Evolutionary conservation across 2,113 vertebrate species (phyloP).

Genomic region (Tragelaphus strepsiceros): DNA sequence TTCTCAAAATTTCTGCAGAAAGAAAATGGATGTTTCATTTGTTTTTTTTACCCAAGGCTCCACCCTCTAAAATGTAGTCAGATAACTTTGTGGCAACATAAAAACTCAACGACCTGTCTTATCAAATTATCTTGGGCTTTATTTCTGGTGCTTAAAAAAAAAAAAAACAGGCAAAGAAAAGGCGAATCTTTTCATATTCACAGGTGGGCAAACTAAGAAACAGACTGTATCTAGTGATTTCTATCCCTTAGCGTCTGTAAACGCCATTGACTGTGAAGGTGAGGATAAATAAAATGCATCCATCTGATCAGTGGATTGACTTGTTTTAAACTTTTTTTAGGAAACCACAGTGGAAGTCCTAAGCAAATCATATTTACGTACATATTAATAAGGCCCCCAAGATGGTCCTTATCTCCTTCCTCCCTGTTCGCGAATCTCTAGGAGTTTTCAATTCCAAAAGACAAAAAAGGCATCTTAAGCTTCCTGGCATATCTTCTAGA

Average conservation of each 20-base stretch:
- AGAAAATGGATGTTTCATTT: slow-evolving; percentile 61
- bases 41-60: slow-evolving; percentile 39
- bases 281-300: slow-evolving; percentile 7
- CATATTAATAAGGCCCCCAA: slow-evolving; percentile 68
- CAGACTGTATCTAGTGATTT: slow-evolving; percentile 37
- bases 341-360: slow-evolving; percentile 39
- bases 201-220: slow-evolving; percentile 46
- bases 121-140: slow-evolving; percentile 63
- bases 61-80: slow-evolving; percentile 64
- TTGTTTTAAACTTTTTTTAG: slow-evolving; percentile 66
- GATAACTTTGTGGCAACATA: slow-evolving; percentile 64
- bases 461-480: slow-evolving; percentile 73
- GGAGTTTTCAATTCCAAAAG: slow-evolving; percentile 69
- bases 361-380: slow-evolving; percentile 65
- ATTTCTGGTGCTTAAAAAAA: slow-evolving; percentile 52
- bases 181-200: slow-evolving; percentile 36
- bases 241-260: slow-evolving; percentile 51
- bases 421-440: slow-evolving; percentile 58
- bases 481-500: slow-evolving; percentile 67
- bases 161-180: slow-evolving; percentile 39
- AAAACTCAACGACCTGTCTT: slow-evolving; percentile 59
- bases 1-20: slow-evolving; percentile 42
- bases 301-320: slow-evolving; percentile 48
- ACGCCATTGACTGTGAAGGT: not conserved
- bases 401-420: slow-evolving; percentile 62